phyloP scores from a whole-genome alignment of 2,797 vertebrate species.

The Argyrosomus regius region DNA sequence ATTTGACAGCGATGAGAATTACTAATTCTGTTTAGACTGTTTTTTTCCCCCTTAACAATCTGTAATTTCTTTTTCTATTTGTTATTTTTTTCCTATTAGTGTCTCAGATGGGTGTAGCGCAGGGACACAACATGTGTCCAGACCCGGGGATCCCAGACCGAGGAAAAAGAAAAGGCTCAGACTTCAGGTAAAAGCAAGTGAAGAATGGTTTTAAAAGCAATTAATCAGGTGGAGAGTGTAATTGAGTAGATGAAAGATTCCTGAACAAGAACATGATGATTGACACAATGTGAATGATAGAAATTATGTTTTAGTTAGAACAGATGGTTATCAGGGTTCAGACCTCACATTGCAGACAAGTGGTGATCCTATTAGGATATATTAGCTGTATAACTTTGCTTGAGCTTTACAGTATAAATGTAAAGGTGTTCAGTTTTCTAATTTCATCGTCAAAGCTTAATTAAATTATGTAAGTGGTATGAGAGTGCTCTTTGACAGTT shows the following conservation, averaged over 20 bases:
- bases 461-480: constrained; percentile 11
- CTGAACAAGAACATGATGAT: constrained; percentile 6
- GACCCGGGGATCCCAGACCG: constrained; percentile 97
- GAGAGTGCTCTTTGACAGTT: not conserved
- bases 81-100: constrained; percentile 82
- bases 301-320: not conserved
- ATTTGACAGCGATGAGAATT: not conserved
- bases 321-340: not conserved
- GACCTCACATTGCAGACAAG: not conserved
- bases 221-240: not conserved
- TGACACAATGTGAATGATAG: not conserved
- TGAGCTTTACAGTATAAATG: not conserved
- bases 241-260: not conserved
- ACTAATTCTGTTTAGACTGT: not conserved
- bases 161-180: constrained; percentile 98
- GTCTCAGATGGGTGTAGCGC: constrained; percentile 98
- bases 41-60: constrained; percentile 16
- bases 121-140: constrained; percentile 99
- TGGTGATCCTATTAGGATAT: not conserved
- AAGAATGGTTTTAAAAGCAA: not conserved
- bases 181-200: constrained; percentile 91
- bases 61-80: not conserved
- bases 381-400: not conserved
- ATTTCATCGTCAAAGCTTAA: constrained; percentile 4
- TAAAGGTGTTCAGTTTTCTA: not conserved